Conservation (phyloP, 2,113 vertebrate species). For the Eupsittula cactorum region DNA sequence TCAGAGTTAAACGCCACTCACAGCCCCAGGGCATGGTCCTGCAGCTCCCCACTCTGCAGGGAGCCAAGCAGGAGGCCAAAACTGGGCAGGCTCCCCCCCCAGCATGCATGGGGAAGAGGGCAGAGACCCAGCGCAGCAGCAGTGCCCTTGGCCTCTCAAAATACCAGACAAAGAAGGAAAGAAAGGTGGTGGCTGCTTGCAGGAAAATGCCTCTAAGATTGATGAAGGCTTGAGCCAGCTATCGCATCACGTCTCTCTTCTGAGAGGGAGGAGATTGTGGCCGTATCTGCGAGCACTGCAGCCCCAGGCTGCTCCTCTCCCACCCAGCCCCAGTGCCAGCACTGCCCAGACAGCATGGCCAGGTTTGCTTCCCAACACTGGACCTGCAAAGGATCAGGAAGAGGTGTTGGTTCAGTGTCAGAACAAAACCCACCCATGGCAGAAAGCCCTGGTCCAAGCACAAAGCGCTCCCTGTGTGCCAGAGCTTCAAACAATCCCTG, state of each 20-base stretch:
- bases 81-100: background rate
- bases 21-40: background rate
- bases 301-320: background rate
- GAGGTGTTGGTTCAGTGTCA: background rate
- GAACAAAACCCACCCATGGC: background rate
- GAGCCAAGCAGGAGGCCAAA: background rate
- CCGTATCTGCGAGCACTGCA: background rate
- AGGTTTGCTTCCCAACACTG: background rate
- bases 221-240: background rate
- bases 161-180: background rate
- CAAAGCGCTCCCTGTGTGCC: constrained; percentile 1
- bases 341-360: accelerated
- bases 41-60: background rate
- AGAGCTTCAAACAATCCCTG: background rate
- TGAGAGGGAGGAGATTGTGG: accelerated
- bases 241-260: accelerated
- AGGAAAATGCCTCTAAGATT: background rate
- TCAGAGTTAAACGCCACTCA: accelerated
- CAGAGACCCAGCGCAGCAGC: background rate
- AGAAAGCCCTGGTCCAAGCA: background rate
- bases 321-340: background rate
- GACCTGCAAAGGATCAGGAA: background rate
- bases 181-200: background rate
- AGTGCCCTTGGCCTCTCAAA: background rate
- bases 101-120: background rate